A percentile compares a stretch with the other conserved stretches of the same genome.
These are phyloP conservation scores for Strigamia transsilvanica DNA, from an alignment of 2,888 invertebrate genomes.

Conservation along the genomic window DNA sequence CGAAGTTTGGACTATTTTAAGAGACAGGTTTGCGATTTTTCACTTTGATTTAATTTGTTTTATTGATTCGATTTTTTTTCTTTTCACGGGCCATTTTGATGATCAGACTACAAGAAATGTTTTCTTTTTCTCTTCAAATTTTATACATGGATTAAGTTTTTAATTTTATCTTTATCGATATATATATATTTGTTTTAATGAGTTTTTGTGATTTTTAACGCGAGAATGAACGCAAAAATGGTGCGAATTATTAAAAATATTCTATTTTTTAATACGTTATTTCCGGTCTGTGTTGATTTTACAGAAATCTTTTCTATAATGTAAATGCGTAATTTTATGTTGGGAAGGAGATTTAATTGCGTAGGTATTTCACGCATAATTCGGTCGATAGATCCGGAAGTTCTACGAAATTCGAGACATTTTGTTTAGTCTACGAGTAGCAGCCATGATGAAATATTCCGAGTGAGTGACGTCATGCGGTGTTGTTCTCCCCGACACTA, in stretches of 20 bases:
- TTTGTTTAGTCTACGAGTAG: conserved; percentile 61
- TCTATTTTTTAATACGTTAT: neutral
- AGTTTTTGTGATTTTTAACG: too few species aligned
- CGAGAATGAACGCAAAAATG: neutral
- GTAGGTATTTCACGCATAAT: conserved; percentile 70
- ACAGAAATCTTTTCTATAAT: conserved; percentile 24
- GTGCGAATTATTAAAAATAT: neutral
- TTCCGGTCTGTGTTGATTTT: neutral
- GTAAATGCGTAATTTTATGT: conserved; percentile 66
- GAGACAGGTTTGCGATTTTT: conserved; percentile 68
- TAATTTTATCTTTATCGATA: neutral
- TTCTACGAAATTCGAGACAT: conserved; percentile 66
- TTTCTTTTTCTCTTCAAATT: neutral
- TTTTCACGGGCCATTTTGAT: conserved; percentile 91
- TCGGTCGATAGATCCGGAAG: conserved; percentile 75
- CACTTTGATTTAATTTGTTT: too few species aligned
- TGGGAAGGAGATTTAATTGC: conserved; percentile 70
- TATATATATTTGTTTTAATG: too few species aligned
- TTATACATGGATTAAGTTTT: neutral
- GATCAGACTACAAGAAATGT: conserved; percentile 78
- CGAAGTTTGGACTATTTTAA: conserved; percentile 96
- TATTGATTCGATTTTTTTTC: too few species aligned
- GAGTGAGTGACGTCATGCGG: conserved; percentile 50
- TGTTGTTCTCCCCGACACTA: neutral
- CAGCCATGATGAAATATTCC: conserved; percentile 60